Base-by-base conservation (phyloP, 2,797 vertebrate species). In the Centropyge bicolor region DNA sequence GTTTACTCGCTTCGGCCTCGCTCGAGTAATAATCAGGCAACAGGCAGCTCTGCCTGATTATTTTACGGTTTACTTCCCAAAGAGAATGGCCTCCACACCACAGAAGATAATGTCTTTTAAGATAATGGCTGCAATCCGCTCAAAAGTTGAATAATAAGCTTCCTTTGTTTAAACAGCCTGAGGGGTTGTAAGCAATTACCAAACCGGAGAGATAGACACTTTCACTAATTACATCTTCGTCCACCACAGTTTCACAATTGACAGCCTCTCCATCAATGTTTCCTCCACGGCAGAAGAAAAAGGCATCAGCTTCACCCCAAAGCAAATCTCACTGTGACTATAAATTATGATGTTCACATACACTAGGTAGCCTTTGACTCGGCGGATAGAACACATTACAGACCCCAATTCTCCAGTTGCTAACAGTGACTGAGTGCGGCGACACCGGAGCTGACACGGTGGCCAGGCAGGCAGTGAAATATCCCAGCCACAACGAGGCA, bases 121-220 rank as follows among this genome's bases (percentile, higher is more conserved):
- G 86, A 70, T 88, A 90, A 91, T 84, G 81, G 74, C 60, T 83
- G 76, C 74, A 80, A 82, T 86, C 83, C 74, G 19, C 84, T 91
- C 81, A 88, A 81, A 88, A 92, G 79, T 83, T 90, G 90, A 94
- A 91, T 90, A 90, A 92, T 91, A 86, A 83, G 76, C 86, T 83
- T 88, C 75, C 80, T 91, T 91, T 93, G 88, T 93, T 92, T 83
- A 83, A 92, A 91, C 86, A 85, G 90, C 94, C 89, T 72, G 67
- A 79, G 86, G 90, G 83, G 72, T 83, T 88, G 87, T 91, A 92
- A 88, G 91, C 87, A 94, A 95, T 94, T 93, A 94, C 83, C 85
- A 86, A 87, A 89, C 80, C 61, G 17, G 74, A 84, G 82, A 91
- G 93, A 94, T 84, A 92, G 90, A 93, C 83, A 69, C 81, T 82